phyloP scores from a whole-genome alignment of 2,888 invertebrate species.

The Linnaemya vulpina region DNA sequence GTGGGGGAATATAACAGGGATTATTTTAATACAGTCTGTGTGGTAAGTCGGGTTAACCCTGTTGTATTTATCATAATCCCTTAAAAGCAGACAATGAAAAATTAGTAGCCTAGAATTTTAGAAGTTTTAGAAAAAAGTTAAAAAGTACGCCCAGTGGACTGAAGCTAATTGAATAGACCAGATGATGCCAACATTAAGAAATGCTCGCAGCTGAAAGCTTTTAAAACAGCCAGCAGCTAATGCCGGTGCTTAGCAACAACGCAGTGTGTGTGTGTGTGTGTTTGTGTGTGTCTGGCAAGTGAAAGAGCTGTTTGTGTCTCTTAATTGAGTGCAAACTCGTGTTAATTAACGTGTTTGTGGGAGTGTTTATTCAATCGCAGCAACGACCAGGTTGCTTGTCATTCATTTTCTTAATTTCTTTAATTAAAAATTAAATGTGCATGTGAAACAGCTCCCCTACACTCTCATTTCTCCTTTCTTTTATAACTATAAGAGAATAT shows the following conservation, averaged over 20 bases:
- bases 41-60: background rate
- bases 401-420: background rate
- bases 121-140: too few relatives aligned
- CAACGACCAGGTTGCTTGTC: background rate
- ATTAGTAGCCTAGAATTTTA: background rate
- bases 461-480: too few relatives aligned
- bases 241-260: background rate
- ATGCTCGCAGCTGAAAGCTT: background rate
- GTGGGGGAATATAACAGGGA: background rate
- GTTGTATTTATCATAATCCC: background rate
- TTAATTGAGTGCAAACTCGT: slow-evolving; percentile 7
- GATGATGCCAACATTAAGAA: background rate
- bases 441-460: background rate
- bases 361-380: background rate
- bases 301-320: background rate
- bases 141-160: background rate
- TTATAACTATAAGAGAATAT: background rate
- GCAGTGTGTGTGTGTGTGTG: background rate
- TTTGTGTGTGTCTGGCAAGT: background rate
- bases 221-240: background rate
- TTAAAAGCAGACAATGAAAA: background rate
- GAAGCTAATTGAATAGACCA: background rate
- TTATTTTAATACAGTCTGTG: background rate
- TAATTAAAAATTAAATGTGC: background rate
- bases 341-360: background rate